phyloP scores from a whole-genome alignment of 1,140 invertebrate species.

The Drosophila virilis region DNA sequence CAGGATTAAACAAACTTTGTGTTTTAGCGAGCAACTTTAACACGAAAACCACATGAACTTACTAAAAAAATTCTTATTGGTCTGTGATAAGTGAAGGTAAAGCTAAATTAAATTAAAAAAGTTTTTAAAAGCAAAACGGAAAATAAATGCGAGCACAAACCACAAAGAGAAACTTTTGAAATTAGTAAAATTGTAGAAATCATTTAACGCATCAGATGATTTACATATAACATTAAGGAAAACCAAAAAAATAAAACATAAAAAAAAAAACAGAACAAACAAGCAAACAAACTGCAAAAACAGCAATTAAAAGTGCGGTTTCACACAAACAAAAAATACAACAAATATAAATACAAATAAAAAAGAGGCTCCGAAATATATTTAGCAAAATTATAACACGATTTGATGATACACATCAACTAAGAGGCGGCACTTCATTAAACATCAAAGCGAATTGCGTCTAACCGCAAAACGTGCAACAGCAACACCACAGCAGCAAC shows the following conservation, averaged over 20 bases:
- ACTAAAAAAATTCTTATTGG: slow-evolving; percentile 67
- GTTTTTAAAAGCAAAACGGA: slow-evolving; percentile 44
- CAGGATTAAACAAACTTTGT: not conserved
- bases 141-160: slow-evolving; percentile 59
- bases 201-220: slow-evolving; percentile 77
- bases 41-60: slow-evolving; percentile 43
- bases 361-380: slow-evolving; percentile 54
- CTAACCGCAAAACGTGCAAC: slow-evolving; percentile 70
- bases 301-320: slow-evolving; percentile 66
- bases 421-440: slow-evolving; percentile 75
- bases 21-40: slow-evolving; percentile 34
- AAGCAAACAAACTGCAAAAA: slow-evolving; percentile 37
- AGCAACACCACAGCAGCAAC: slow-evolving; percentile 35
- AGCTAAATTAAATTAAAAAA: slow-evolving; percentile 49
- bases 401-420: slow-evolving; percentile 73
- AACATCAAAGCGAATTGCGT: slow-evolving; percentile 77
- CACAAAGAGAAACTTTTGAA: slow-evolving; percentile 68
- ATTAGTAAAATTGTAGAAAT: slow-evolving; percentile 78
- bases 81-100: slow-evolving; percentile 84
- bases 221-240: slow-evolving; percentile 54
- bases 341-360: slow-evolving; percentile 41
- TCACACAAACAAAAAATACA: slow-evolving; percentile 52
- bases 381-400: slow-evolving; percentile 75
- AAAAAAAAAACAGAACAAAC: slow-evolving; percentile 17
- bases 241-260: slow-evolving; percentile 27